phyloP scores from a whole-genome alignment of 2,888 invertebrate species.

The Apodemia zela region DNA sequence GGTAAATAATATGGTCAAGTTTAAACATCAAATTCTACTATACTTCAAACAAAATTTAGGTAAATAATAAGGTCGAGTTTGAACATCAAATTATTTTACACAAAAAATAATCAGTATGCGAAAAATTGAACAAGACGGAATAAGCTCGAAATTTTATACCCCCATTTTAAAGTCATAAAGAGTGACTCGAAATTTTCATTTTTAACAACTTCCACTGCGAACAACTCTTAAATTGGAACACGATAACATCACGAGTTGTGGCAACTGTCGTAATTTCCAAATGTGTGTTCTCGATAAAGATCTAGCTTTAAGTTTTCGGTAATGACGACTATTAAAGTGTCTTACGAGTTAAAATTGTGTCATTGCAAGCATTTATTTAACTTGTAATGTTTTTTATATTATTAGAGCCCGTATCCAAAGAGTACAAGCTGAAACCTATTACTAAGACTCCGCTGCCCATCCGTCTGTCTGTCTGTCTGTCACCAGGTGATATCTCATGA shows the following conservation, averaged over 20 bases:
- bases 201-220: slow-evolving; percentile 1
- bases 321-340: slow-evolving; percentile 12
- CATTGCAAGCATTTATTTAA: background rate
- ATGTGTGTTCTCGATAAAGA: slow-evolving; percentile 14
- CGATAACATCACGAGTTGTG: slow-evolving; percentile 7
- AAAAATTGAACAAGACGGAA: background rate
- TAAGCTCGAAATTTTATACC: background rate
- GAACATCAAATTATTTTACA: too few species aligned
- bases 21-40: too few species aligned
- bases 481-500: too few species aligned
- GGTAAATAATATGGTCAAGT: too few species aligned
- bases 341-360: background rate
- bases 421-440: too few species aligned
- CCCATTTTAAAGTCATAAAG: background rate
- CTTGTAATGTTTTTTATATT: too few species aligned
- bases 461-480: too few species aligned
- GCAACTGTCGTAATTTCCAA: slow-evolving; percentile 12
- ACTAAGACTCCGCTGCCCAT: too few species aligned
- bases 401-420: too few species aligned
- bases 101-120: too few species aligned
- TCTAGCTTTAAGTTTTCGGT: slow-evolving; percentile 12
- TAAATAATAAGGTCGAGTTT: too few species aligned
- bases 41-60: too few species aligned
- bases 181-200: background rate
- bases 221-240: slow-evolving; percentile 4